Evolutionary conservation across 2,888 invertebrate genomes (phyloP).

Genomic region (Notodromas monacha): DNA sequence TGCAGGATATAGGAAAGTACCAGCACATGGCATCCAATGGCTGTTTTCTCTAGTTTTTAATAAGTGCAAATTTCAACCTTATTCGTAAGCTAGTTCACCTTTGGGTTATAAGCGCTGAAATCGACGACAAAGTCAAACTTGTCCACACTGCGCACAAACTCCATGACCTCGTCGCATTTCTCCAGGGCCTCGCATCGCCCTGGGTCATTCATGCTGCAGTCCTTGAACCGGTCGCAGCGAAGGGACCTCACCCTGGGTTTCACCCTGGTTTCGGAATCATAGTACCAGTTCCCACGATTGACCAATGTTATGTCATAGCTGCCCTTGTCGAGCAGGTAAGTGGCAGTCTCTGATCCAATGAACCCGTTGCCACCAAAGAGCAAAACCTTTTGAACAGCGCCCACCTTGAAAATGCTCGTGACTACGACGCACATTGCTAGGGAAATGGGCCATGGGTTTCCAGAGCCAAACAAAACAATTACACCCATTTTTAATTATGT

Average conservation of each 20-base stretch:
- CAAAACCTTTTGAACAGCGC: too few species aligned
- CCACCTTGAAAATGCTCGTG: too few species aligned
- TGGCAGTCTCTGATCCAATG: conserved; percentile 16
- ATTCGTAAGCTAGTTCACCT: too few species aligned
- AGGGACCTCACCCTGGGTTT: conserved; percentile 13
- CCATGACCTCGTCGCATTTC: conserved; percentile 13
- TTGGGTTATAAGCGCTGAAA: conserved; percentile 17
- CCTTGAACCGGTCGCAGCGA: conserved; percentile 15
- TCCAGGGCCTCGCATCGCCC: conserved; percentile 11
- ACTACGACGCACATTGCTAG: too few species aligned
- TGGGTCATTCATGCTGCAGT: background rate
- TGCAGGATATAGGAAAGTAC: too few species aligned
- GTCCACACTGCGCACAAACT: conserved; percentile 10
- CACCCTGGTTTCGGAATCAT: conserved; percentile 14
- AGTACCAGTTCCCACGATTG: conserved; percentile 19
- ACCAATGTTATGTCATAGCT: conserved; percentile 15
- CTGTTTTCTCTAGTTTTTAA: too few species aligned
- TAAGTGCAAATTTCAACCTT: too few species aligned
- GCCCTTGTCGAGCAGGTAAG: conserved; percentile 13
- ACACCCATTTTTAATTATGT: too few species aligned
- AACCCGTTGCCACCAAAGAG: conserved; percentile 20
- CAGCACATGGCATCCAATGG: too few species aligned
- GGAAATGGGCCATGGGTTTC: too few species aligned
- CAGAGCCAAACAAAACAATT: too few species aligned
- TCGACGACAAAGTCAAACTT: conserved; percentile 17